Evolutionary conservation across 64 coral and sea anemone genomes (phyloP).

Genomic region (Actinia tenebrosa): DNA sequence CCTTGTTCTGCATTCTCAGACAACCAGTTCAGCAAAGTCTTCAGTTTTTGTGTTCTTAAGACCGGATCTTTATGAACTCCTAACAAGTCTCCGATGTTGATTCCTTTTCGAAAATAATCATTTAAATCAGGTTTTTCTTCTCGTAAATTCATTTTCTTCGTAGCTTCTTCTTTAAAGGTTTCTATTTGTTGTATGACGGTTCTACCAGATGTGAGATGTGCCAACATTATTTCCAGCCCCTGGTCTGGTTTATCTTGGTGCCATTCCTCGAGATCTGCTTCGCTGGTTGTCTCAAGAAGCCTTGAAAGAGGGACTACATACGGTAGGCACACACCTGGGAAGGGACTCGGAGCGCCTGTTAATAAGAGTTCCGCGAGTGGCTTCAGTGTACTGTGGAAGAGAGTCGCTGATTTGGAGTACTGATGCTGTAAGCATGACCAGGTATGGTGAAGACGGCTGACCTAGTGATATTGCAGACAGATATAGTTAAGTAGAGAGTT

Average conservation of each 20-base stretch:
- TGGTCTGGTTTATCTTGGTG: conserved; percentile 49
- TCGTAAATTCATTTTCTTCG: background rate
- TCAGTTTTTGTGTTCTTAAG: conserved; percentile 49
- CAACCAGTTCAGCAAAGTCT: conserved; percentile 75
- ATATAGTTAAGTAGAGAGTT: no score
- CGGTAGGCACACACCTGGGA: conserved; percentile 85
- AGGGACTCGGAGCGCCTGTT: conserved; percentile 86
- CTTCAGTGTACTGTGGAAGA: conserved; percentile 79
- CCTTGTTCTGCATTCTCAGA: conserved; percentile 75
- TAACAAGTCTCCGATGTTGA: conserved; percentile 49
- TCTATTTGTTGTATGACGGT: conserved; percentile 67
- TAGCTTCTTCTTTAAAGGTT: conserved; percentile 48
- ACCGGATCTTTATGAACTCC: conserved; percentile 54
- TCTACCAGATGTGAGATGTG: conserved; percentile 64
- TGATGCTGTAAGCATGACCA: conserved; percentile 93
- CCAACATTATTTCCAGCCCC: conserved; percentile 64
- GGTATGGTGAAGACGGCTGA: conserved; percentile 82
- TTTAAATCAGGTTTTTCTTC: conserved; percentile 25
- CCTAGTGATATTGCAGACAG: conserved; percentile 13
- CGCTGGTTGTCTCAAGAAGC: conserved; percentile 74
- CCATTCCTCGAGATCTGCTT: conserved; percentile 65
- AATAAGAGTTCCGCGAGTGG: conserved; percentile 68
- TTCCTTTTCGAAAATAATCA: conserved; percentile 63
- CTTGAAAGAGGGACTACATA: conserved; percentile 70
- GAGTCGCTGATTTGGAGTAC: conserved; percentile 59